Percentiles rank a stretch among this genome's conserved stretches.
These are phyloP conservation scores for Drosophila navojoa DNA, from an alignment of 1,140 invertebrate species.

Conservation along the genomic window DNA sequence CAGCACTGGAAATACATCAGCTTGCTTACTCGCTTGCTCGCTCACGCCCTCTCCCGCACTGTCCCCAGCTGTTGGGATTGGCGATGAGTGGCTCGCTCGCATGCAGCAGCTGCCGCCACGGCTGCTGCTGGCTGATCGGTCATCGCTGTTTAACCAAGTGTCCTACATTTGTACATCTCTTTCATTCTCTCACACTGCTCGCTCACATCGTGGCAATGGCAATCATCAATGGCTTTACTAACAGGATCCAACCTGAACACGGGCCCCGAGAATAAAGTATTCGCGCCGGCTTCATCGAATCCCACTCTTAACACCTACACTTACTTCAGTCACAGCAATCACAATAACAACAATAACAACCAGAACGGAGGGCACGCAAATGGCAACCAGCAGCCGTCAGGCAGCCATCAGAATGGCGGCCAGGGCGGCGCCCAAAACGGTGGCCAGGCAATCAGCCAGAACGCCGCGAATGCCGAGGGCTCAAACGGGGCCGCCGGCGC, in stretches of 20 bases:
- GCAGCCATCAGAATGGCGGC: constrained; percentile 4
- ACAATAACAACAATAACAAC: constrained; percentile 38
- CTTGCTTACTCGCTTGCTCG: constrained; percentile 31
- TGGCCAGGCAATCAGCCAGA: neutral
- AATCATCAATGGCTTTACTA: constrained; percentile 13
- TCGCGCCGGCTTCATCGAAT: constrained; percentile 79
- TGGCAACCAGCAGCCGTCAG: constrained; percentile 20
- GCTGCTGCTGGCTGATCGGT: neutral
- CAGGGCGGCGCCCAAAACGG: constrained; percentile 7
- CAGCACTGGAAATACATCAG: neutral
- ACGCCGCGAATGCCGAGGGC: constrained; percentile 10
- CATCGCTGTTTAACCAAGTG: constrained; percentile 10
- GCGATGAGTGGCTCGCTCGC: neutral
- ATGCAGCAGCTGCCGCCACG: neutral
- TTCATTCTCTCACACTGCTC: constrained; percentile 13
- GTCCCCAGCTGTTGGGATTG: constrained; percentile 3
- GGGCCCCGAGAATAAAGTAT: constrained; percentile 80
- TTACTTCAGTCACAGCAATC: constrained; percentile 57
- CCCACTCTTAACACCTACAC: constrained; percentile 80
- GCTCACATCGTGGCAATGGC: constrained; percentile 7
- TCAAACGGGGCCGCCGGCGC: constrained; percentile 60
- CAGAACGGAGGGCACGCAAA: constrained; percentile 36
- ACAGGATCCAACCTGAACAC: constrained; percentile 82
- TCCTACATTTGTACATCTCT: constrained; percentile 31
- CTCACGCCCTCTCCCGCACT: constrained; percentile 22